Evolutionary conservation across 2,113 vertebrate species (phyloP), one percentile per base, ranked within the genome.

Genomic region (Monopterus albus): DNA sequence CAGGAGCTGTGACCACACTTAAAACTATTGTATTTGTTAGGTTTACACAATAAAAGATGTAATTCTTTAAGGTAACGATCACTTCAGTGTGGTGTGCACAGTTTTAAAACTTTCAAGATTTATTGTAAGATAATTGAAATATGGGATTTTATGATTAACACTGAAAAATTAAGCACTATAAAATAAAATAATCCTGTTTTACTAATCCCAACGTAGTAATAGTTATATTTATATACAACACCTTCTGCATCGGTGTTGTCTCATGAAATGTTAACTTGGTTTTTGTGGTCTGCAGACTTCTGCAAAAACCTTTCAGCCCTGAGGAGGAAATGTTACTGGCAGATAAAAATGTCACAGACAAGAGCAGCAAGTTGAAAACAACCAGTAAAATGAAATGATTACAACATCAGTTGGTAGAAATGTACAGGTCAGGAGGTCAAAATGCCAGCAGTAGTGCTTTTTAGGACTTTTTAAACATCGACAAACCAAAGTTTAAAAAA

Each of bases 191-290:
- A n/a, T n/a, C n/a, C n/a, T n/a, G n/a, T 49, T 47, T 49, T 21
- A 25, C 13, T 25, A 23, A 56, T 56, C 18, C 21, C n/a, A n/a
- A n/a, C n/a, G n/a, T n/a, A n/a, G n/a, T n/a, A n/a, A n/a, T n/a
- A n/a, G n/a, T n/a, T n/a, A n/a, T n/a, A n/a, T n/a, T n/a, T n/a
- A n/a, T n/a, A n/a, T 51, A 28, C n/a, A 17, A 20, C 28, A 26
- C 15, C 25, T 69, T 63, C 31, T 55, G 47, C 12, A 56, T 42
- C 36, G 20, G 36, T 62, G 18, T 63, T 14, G n/a, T n/a, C 49
- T 17, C 12, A 28, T 62, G 5, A 42, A 29, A 43, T 33, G 35
- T 15, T 49, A 25, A 63, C 33, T 57, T 71, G 8, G 21, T 33
- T 28, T 52, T 31, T 1, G 1, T 46, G 20, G 18, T 57, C 12